Evolutionary conservation across 2,113 vertebrate species (phyloP).

Genomic region (Peromyscus maniculatus): DNA sequence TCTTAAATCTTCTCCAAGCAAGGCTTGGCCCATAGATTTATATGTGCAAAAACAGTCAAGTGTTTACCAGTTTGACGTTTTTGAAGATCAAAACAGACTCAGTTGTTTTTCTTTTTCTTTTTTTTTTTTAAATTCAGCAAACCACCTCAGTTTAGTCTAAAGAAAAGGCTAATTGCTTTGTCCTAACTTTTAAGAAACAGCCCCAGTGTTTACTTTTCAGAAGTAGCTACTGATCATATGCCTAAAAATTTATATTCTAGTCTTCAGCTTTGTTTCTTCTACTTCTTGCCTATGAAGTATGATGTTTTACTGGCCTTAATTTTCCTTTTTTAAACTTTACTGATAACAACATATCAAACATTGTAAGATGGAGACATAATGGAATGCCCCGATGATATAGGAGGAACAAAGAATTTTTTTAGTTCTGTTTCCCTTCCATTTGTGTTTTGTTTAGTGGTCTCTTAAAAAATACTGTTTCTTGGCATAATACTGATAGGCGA

Average conservation of each 20-base stretch:
- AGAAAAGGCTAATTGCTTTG: slow-evolving; percentile 71
- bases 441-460: slow-evolving; percentile 12
- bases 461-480: slow-evolving; percentile 35
- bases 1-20: slow-evolving; percentile 83
- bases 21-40: slow-evolving; percentile 79
- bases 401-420: slow-evolving; percentile 43
- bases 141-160: slow-evolving; percentile 67
- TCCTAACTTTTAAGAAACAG: slow-evolving; percentile 64
- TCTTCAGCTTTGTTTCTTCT: slow-evolving; percentile 37
- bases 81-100: slow-evolving; percentile 80
- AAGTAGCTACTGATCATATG: slow-evolving; percentile 56
- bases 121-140: slow-evolving; percentile 8
- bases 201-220: slow-evolving; percentile 65
- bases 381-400: slow-evolving; percentile 25
- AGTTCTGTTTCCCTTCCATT: not conserved
- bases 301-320: slow-evolving; percentile 66
- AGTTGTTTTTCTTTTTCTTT: not conserved
- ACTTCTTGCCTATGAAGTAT: slow-evolving; percentile 50
- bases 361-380: not conserved
- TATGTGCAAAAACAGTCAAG: slow-evolving; percentile 75
- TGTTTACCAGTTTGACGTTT: slow-evolving; percentile 80
- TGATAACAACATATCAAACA: slow-evolving; percentile 24
- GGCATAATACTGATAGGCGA: slow-evolving; percentile 34
- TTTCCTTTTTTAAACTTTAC: slow-evolving; percentile 15
- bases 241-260: slow-evolving; percentile 57